These are phyloP conservation scores for Papilio helenus DNA, from an alignment of 1,140 invertebrate genomes.

Conservation along the genomic window DNA sequence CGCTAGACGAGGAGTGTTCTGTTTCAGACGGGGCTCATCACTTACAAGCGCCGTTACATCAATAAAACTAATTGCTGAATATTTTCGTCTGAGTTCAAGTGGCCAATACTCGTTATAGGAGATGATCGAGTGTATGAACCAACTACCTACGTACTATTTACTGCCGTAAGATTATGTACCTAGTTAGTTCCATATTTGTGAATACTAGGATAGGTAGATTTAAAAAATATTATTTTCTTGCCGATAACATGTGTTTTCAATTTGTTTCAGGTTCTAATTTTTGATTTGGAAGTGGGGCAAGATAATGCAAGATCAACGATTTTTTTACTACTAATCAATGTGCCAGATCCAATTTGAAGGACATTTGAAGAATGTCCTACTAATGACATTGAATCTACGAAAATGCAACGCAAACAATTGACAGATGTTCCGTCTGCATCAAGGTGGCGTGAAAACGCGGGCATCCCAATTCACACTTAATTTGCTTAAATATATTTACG, in stretches of 20 bases:
- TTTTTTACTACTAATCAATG: too few species aligned
- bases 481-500: slow-evolving; percentile 13
- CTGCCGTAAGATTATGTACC: background rate
- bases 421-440: slow-evolving; percentile 19
- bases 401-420: background rate
- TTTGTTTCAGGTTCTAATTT: background rate
- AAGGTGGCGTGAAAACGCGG: background rate
- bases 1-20: slow-evolving; percentile 8
- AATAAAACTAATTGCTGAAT: slow-evolving; percentile 24
- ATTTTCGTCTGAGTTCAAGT: slow-evolving; percentile 20
- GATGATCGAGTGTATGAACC: slow-evolving; percentile 14
- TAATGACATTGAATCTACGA: background rate
- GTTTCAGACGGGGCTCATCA: background rate
- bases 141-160: slow-evolving; percentile 5
- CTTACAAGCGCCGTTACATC: slow-evolving; percentile 2
- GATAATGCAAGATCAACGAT: too few species aligned
- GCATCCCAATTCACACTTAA: slow-evolving; percentile 6
- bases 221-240: background rate
- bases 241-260: too few species aligned
- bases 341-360: background rate
- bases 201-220: background rate
- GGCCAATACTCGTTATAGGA: background rate
- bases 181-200: background rate
- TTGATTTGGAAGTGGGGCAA: background rate
- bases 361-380: background rate